Conservation (phyloP, 1,140 invertebrate genomes). For the Zaprionus africanus region DNA sequence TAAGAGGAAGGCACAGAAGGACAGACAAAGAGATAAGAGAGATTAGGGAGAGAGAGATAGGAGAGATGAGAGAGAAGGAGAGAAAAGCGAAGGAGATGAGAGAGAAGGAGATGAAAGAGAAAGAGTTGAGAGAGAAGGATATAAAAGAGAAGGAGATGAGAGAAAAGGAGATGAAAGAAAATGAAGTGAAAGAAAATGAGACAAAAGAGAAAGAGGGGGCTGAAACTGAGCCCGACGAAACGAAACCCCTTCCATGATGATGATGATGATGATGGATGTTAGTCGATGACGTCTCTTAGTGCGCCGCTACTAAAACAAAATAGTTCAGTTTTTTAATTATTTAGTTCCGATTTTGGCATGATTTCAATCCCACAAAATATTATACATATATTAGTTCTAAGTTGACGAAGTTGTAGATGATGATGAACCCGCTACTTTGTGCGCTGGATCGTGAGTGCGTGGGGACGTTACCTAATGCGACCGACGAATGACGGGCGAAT, state of each 20-base stretch:
- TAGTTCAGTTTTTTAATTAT: constrained; percentile 37
- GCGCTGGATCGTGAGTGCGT: constrained; percentile 59
- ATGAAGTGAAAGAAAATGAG: background rate
- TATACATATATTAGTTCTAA: constrained; percentile 43
- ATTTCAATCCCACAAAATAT: constrained; percentile 35
- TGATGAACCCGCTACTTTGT: constrained; percentile 51
- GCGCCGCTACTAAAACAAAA: constrained; percentile 7
- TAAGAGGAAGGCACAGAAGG: background rate
- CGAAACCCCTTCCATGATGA: constrained; percentile 10
- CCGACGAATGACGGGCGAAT: background rate
- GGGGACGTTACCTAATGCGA: constrained; percentile 38
- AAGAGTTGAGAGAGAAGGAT: background rate
- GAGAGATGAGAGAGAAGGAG: background rate
- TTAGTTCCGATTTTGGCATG: constrained; percentile 36
- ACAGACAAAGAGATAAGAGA: background rate
- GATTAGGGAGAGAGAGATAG: too few species aligned
- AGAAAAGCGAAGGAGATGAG: too few species aligned
- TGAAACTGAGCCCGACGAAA: constrained; percentile 3
- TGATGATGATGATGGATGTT: background rate
- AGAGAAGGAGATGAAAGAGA: background rate
- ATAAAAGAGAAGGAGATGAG: too few species aligned
- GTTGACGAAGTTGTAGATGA: constrained; percentile 62
- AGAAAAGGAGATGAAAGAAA: background rate
- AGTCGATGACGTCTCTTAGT: constrained; percentile 7
- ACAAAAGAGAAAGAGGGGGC: background rate